These are phyloP conservation scores for Galerucella pusilla DNA, from an alignment of 2,888 invertebrate species.

Conservation along the genomic window DNA sequence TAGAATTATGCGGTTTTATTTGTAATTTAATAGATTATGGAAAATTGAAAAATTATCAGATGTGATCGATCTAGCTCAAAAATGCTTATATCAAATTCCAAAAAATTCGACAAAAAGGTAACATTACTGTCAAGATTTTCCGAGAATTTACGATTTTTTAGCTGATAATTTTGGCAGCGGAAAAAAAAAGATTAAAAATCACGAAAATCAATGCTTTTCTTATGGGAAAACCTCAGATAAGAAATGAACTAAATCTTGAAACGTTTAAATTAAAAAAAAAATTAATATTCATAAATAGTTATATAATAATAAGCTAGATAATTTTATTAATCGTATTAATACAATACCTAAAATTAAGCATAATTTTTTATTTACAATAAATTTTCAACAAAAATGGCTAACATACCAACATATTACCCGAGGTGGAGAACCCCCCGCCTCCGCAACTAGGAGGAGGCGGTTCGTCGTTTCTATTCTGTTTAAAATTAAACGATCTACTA, in stretches of 20 bases:
- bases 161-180: too few relatives aligned
- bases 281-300: slow-evolving; percentile 18
- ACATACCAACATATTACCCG: slow-evolving; percentile 62
- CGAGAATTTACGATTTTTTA: too few relatives aligned
- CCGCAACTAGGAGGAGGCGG: slow-evolving; percentile 69
- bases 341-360: slow-evolving; percentile 34
- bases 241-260: neutral
- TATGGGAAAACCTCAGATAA: neutral
- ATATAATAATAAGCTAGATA: slow-evolving; percentile 15
- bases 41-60: too few relatives aligned
- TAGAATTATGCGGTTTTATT: too few relatives aligned
- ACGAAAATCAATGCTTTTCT: too few relatives aligned
- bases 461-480: slow-evolving; percentile 65
- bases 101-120: too few relatives aligned
- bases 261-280: neutral
- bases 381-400: slow-evolving; percentile 44
- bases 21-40: too few relatives aligned
- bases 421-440: slow-evolving; percentile 61
- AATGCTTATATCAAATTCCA: too few relatives aligned
- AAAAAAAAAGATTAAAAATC: too few relatives aligned
- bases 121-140: too few relatives aligned
- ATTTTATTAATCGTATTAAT: slow-evolving; percentile 27
- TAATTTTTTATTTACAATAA: slow-evolving; percentile 34
- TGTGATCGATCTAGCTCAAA: too few relatives aligned
- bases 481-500: slow-evolving; percentile 51